These are phyloP conservation scores for Poeciliopsis occidentalis DNA, from an alignment of 2,113 vertebrate genomes.

Conservation along the genomic window DNA sequence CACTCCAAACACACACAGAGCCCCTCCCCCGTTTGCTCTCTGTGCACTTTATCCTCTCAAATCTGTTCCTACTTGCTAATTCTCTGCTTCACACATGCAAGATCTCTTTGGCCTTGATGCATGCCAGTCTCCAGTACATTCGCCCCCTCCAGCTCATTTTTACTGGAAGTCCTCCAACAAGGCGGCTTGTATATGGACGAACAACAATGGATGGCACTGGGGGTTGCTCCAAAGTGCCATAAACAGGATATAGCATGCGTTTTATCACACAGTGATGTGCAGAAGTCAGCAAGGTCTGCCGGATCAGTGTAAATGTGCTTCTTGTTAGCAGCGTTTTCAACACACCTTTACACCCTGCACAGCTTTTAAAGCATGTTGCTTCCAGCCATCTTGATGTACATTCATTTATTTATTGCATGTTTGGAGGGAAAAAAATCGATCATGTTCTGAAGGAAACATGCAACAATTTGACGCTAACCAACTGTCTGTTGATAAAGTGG, in stretches of 20 bases:
- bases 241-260: slow-evolving; percentile 16
- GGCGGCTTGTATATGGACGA: not conserved
- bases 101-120: slow-evolving; percentile 7
- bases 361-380: not conserved
- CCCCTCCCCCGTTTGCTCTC: too few relatives aligned
- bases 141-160: slow-evolving; percentile 14
- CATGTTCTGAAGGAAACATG: too few relatives aligned
- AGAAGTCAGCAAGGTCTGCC: slow-evolving; percentile 1
- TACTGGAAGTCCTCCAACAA: slow-evolving; percentile 20
- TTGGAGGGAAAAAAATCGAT: not conserved
- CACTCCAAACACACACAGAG: not conserved
- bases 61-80: slow-evolving; percentile 27
- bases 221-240: slow-evolving; percentile 1
- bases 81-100: slow-evolving; percentile 17
- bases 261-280: slow-evolving; percentile 13
- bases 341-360: not conserved
- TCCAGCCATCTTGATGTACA: not conserved
- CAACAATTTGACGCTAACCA: not conserved
- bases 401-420: not conserved
- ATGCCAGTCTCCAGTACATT: not conserved
- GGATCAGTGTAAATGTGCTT: slow-evolving; percentile 3
- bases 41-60: slow-evolving; percentile 1
- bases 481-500: not conserved
- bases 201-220: not conserved
- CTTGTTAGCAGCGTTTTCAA: not conserved